phyloP scores from a whole-genome alignment of 30 jellyfish, hydroid and myxozoan species.

The Morbakka virulenta region DNA sequence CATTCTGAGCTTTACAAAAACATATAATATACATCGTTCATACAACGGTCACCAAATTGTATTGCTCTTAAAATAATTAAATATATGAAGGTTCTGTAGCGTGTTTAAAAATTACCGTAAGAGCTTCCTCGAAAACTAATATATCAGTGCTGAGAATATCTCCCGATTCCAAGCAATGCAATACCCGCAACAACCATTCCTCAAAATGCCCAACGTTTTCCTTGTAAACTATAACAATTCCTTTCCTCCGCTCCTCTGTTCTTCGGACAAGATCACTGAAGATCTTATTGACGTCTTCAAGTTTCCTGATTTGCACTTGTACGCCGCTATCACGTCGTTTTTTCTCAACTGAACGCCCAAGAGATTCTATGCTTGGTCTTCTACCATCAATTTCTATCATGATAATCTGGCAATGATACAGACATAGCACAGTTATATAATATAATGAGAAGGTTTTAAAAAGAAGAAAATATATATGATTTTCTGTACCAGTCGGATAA shows the following conservation, averaged over 20 bases:
- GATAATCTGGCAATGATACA: slow-evolving; percentile 25
- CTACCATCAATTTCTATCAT: slow-evolving; percentile 87
- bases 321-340: slow-evolving; percentile 64
- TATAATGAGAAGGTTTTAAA: too few species aligned
- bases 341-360: slow-evolving; percentile 43
- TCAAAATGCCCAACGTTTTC: slow-evolving; percentile 72
- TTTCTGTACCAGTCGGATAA: too few species aligned
- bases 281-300: slow-evolving; percentile 54
- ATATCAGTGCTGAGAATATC: slow-evolving; percentile 84
- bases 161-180: slow-evolving; percentile 61
- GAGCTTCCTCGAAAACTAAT: slow-evolving; percentile 74
- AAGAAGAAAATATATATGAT: too few species aligned
- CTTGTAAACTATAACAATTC: slow-evolving; percentile 68
- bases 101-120: slow-evolving; percentile 79
- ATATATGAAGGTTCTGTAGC: too few species aligned
- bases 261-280: slow-evolving; percentile 62
- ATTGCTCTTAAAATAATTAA: too few species aligned
- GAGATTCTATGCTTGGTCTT: slow-evolving; percentile 72
- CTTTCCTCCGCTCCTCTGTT: slow-evolving; percentile 63
- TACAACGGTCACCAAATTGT: too few species aligned
- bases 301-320: slow-evolving; percentile 50
- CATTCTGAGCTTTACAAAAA: too few species aligned
- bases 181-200: slow-evolving; percentile 63
- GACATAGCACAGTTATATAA: too few species aligned
- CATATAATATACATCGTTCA: too few species aligned